phyloP scores from a whole-genome alignment of 2,888 invertebrate species.

The Brassicogethes aeneus region DNA sequence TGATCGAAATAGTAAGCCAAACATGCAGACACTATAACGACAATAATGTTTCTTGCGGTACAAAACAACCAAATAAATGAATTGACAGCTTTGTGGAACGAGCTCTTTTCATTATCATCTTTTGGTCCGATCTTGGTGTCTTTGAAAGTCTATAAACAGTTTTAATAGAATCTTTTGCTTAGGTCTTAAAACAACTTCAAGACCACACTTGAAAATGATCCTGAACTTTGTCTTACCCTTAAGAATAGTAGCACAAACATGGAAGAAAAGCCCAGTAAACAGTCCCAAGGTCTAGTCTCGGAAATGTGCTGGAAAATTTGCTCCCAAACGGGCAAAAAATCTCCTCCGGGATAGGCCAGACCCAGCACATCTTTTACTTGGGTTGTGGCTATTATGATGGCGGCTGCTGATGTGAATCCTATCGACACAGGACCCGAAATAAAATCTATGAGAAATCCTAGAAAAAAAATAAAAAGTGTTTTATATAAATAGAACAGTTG shows the following conservation, averaged over 20 bases:
- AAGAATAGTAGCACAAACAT: constrained; percentile 60
- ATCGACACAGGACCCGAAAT: constrained; percentile 77
- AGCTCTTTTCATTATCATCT: constrained; percentile 39
- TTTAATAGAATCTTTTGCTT: no score
- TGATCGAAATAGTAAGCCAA: constrained; percentile 58
- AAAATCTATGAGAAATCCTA: constrained; percentile 76
- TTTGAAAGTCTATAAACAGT: constrained; percentile 73
- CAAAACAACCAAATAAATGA: constrained; percentile 63
- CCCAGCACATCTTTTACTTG: constrained; percentile 71
- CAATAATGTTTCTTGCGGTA: constrained; percentile 66
- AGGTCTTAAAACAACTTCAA: no score
- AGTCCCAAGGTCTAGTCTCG: constrained; percentile 62
- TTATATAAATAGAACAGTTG: background rate
- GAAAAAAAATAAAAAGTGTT: constrained; percentile 14
- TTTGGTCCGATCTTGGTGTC: constrained; percentile 47
- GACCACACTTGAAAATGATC: no score
- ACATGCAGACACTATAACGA: constrained; percentile 60
- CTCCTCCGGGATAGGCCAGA: constrained; percentile 56
- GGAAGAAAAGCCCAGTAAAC: constrained; percentile 58
- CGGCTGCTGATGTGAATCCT: constrained; percentile 75
- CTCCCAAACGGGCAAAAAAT: constrained; percentile 63
- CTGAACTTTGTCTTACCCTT: constrained; percentile 59
- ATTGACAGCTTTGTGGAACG: constrained; percentile 40
- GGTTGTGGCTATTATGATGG: constrained; percentile 72
- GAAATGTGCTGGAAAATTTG: constrained; percentile 61